phyloP scores from a whole-genome alignment of 2,888 invertebrate species.

The Tipula lateralis region DNA sequence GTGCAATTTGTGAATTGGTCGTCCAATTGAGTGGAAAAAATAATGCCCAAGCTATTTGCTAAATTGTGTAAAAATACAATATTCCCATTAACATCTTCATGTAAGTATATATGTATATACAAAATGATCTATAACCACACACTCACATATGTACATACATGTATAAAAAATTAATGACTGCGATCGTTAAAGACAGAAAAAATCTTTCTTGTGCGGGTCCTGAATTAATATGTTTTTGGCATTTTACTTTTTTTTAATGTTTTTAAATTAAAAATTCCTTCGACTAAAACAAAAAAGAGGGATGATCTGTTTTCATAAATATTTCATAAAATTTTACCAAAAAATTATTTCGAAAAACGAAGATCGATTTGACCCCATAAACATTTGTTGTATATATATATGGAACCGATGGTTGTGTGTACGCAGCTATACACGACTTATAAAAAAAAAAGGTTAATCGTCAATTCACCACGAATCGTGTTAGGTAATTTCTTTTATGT shows the following conservation, averaged over 20 bases:
- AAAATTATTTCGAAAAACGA: background rate
- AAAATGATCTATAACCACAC: background rate
- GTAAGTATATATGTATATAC: background rate
- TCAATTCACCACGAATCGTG: slow-evolving; percentile 27
- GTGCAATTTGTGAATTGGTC: background rate
- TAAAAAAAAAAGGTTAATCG: slow-evolving; percentile 28
- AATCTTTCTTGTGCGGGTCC: background rate
- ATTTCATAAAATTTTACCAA: background rate
- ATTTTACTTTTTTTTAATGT: background rate
- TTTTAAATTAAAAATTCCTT: slow-evolving; percentile 4
- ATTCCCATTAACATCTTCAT: background rate
- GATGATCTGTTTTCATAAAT: background rate
- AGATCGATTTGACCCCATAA: slow-evolving; percentile 11
- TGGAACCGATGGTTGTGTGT: background rate
- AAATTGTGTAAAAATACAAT: background rate
- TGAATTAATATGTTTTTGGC: background rate
- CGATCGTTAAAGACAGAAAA: background rate
- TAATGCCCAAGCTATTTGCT: background rate
- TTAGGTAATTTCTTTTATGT: slow-evolving; percentile 14
- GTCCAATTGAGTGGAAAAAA: background rate
- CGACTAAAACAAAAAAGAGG: background rate
- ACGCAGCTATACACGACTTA: background rate
- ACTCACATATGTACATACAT: background rate
- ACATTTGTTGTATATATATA: background rate
- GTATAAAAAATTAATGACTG: background rate